phyloP scores from a whole-genome alignment of 2,113 vertebrate species.

The Stegostoma tigrinum region DNA sequence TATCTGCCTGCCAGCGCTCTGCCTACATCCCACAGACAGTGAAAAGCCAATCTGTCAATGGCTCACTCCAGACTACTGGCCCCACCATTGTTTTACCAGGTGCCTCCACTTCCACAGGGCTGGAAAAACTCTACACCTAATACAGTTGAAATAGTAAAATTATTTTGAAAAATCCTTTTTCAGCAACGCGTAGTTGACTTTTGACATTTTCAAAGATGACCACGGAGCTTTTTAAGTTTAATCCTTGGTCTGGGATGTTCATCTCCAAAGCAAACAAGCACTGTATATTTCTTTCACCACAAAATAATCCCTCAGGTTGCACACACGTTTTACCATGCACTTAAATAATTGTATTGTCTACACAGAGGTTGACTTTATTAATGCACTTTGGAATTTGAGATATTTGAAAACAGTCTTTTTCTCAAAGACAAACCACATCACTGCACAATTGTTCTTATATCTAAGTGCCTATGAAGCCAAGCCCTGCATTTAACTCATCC shows the following conservation, averaged over 20 bases:
- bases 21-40: not conserved
- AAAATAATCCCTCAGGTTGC: not conserved
- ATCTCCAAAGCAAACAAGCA: constrained; percentile 17
- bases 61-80: no score
- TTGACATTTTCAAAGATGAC: constrained; percentile 8
- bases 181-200: not conserved
- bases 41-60: not conserved
- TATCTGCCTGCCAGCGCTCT: not conserved
- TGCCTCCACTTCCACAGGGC: not conserved
- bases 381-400: constrained; percentile 57
- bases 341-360: constrained; percentile 31
- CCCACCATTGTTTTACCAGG: not conserved
- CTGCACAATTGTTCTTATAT: constrained; percentile 59
- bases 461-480: constrained; percentile 54
- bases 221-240: not conserved
- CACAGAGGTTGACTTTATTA: constrained; percentile 59
- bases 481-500: constrained; percentile 44
- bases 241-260: not conserved
- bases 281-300: not conserved
- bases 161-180: not conserved
- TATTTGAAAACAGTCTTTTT: constrained; percentile 60
- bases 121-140: not conserved
- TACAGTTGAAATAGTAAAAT: not conserved
- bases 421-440: constrained; percentile 60
- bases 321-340: not conserved